phyloP scores from a whole-genome alignment of 1,140 invertebrate genomes.

The Paralvinella palmiformis region DNA sequence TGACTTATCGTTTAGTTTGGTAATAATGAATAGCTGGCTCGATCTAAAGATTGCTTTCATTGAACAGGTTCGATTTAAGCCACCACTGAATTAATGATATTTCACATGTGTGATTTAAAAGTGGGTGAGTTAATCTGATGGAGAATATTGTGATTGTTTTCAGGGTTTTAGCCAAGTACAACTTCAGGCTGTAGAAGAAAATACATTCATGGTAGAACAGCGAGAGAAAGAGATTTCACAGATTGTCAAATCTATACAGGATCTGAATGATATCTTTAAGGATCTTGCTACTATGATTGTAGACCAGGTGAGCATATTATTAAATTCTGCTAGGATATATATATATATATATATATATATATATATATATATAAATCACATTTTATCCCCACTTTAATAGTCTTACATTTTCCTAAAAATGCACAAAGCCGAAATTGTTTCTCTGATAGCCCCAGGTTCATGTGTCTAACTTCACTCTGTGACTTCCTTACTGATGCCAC shows the following conservation, averaged over 20 bases:
- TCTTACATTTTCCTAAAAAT: background rate
- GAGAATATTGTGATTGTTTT: conserved; percentile 5
- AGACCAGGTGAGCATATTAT: conserved; percentile 55
- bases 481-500: no score
- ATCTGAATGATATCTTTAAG: conserved; percentile 91
- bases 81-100: no score
- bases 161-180: conserved; percentile 56
- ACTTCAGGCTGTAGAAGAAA: conserved; percentile 75
- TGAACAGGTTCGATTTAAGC: no score
- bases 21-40: no score
- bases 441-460: no score
- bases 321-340: background rate
- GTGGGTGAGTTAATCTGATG: no score
- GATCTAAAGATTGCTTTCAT: no score
- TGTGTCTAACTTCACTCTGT: no score
- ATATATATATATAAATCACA: background rate
- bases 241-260: conserved; percentile 85
- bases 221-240: conserved; percentile 83
- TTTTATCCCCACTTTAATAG: background rate
- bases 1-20: no score
- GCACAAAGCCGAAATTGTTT: background rate
- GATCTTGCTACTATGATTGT: conserved; percentile 60
- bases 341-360: background rate
- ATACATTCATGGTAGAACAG: conserved; percentile 66
- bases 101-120: no score